phyloP scores from a whole-genome alignment of 2,113 vertebrate species.

The Columba livia region DNA sequence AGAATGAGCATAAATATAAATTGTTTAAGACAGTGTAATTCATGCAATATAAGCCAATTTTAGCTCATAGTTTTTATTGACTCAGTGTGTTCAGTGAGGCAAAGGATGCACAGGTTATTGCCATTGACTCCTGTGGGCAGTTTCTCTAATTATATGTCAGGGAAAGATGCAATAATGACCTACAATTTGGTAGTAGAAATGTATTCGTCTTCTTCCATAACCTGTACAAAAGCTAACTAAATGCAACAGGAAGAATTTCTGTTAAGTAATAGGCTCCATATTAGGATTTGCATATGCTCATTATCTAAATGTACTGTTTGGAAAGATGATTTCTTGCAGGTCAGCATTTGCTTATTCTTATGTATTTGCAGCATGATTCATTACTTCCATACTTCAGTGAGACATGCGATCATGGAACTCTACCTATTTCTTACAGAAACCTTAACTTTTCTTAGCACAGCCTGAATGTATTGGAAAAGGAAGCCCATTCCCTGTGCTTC shows the following conservation, averaged over 20 bases:
- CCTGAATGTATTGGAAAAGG: background rate
- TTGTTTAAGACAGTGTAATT: background rate
- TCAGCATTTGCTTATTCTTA: background rate
- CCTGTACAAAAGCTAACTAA: background rate
- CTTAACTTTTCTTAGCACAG: background rate
- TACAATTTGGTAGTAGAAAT: background rate
- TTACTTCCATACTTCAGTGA: background rate
- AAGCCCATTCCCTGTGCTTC: background rate
- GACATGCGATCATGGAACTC: background rate
- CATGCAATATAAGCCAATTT: background rate
- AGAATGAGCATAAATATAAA: background rate
- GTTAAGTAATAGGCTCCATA: background rate
- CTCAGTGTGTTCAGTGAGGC: background rate
- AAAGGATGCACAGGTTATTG: background rate
- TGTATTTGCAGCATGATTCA: background rate
- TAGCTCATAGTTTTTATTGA: background rate
- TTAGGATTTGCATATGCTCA: background rate
- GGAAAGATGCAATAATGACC: background rate
- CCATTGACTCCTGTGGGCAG: background rate
- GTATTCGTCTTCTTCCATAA: background rate
- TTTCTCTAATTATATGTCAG: background rate
- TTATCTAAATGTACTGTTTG: background rate
- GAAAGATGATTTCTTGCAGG: background rate
- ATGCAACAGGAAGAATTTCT: background rate
- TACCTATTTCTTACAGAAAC: background rate